A percentile compares a stretch with the other conserved stretches of the same genome.
Conservation (phyloP, 2,797 vertebrate species). For the Benthosema pterotum region DNA sequence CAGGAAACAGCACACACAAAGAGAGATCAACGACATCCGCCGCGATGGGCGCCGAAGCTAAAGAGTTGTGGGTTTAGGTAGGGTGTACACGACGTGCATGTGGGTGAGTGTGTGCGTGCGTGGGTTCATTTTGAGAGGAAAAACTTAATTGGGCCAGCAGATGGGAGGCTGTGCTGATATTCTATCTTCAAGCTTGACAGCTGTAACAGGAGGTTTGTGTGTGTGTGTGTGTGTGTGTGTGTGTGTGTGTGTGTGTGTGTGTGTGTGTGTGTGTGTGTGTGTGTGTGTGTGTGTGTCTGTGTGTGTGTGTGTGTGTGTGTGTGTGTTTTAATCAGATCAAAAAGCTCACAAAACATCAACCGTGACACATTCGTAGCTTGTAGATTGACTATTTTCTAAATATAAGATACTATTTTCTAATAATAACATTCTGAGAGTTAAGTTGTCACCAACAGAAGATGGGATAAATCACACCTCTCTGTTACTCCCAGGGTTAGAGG, state of each 20-base stretch:
- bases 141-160: conserved; percentile 40
- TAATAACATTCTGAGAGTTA: no score
- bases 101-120: neutral
- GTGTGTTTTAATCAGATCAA: no score
- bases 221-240: conserved; percentile 23
- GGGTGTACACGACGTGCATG: conserved; percentile 2
- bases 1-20: conserved; percentile 25
- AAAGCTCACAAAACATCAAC: no score
- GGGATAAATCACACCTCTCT: neutral
- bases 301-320: no score
- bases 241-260: conserved; percentile 4
- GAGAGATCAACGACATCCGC: neutral
- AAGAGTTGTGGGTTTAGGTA: no score
- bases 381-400: no score
- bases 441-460: conserved; percentile 16
- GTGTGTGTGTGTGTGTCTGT: no score
- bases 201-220: conserved; percentile 39
- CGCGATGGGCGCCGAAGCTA: neutral
- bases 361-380: no score
- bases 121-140: conserved; percentile 4
- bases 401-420: no score
- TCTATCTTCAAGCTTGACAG: conserved; percentile 30
- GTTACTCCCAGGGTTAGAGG: neutral
- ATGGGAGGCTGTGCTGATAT: conserved; percentile 54
- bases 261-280: no score